Evolutionary conservation across 2,888 invertebrate genomes (phyloP).

Genomic region (Spilarctia lutea): DNA sequence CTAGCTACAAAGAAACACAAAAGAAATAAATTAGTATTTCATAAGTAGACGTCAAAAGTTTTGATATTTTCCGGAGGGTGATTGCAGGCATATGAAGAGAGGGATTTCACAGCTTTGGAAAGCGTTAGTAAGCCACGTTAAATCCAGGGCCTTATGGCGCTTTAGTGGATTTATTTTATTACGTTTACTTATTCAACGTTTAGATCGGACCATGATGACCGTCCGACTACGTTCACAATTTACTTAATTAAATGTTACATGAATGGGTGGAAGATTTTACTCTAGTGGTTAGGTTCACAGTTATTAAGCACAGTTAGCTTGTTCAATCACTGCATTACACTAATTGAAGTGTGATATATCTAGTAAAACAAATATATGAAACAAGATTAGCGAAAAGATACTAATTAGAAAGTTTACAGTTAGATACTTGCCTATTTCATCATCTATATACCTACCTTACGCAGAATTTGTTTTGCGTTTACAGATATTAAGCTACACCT

Average conservation of each 20-base stretch:
- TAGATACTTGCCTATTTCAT: too few species aligned
- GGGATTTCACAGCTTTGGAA: slow-evolving; percentile 68
- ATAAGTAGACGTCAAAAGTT: slow-evolving; percentile 41
- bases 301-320: slow-evolving; percentile 35
- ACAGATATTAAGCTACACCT: not conserved
- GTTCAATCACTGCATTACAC: slow-evolving; percentile 29
- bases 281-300: slow-evolving; percentile 32
- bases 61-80: slow-evolving; percentile 48
- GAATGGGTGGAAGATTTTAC: slow-evolving; percentile 48
- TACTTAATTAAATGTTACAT: slow-evolving; percentile 72
- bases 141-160: slow-evolving; percentile 69
- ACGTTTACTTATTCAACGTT: slow-evolving; percentile 75
- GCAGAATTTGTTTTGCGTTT: too few species aligned
- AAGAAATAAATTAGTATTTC: slow-evolving; percentile 41
- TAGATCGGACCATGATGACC: slow-evolving; percentile 67
- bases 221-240: slow-evolving; percentile 65
- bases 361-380: slow-evolving; percentile 1
- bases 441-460: too few species aligned
- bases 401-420: too few species aligned
- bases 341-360: slow-evolving; percentile 32
- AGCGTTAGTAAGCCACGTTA: slow-evolving; percentile 73
- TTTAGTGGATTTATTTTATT: slow-evolving; percentile 81
- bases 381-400: slow-evolving; percentile 5
- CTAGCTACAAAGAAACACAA: slow-evolving; percentile 35
- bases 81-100: slow-evolving; percentile 58